Conservation (phyloP, 1,140 invertebrate genomes). For the Polypedilum pembai region DNA sequence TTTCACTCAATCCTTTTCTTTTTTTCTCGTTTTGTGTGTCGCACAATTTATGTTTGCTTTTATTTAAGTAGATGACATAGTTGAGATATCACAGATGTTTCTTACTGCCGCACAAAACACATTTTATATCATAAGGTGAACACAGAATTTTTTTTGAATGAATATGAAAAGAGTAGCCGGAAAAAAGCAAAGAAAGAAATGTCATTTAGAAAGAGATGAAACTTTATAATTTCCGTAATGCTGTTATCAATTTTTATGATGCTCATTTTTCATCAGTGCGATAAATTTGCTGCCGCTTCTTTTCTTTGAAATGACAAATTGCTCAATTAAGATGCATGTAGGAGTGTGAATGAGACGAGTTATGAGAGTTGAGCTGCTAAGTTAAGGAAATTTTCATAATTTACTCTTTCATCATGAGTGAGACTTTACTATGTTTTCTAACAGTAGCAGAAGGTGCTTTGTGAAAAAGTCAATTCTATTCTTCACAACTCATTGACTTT, state of each 20-base stretch:
- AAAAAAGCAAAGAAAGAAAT: background rate
- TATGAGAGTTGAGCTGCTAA: too few relatives aligned
- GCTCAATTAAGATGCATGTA: background rate
- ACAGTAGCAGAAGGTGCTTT: too few relatives aligned
- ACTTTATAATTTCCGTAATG: background rate
- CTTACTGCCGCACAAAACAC: background rate
- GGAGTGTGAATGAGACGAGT: too few relatives aligned
- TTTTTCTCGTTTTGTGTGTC: background rate
- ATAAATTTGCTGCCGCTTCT: too few relatives aligned
- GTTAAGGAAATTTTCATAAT: too few relatives aligned
- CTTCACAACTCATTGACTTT: too few relatives aligned
- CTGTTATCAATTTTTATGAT: conserved; percentile 4
- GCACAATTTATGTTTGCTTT: background rate
- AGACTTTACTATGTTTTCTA: too few relatives aligned
- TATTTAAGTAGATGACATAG: background rate
- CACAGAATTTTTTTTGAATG: too few relatives aligned
- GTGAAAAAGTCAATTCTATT: too few relatives aligned
- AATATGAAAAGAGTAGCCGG: background rate
- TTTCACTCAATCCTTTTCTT: background rate
- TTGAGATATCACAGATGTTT: conserved; percentile 18
- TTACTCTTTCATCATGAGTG: too few relatives aligned
- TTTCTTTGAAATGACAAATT: background rate
- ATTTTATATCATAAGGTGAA: background rate
- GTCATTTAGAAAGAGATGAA: conserved; percentile 5
- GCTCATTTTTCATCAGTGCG: background rate